Percentiles rank a stretch among this genome's conserved stretches.
These are phyloP conservation scores for Ochropleura leucogaster DNA, from an alignment of 2,888 invertebrate genomes.

Conservation along the genomic window DNA sequence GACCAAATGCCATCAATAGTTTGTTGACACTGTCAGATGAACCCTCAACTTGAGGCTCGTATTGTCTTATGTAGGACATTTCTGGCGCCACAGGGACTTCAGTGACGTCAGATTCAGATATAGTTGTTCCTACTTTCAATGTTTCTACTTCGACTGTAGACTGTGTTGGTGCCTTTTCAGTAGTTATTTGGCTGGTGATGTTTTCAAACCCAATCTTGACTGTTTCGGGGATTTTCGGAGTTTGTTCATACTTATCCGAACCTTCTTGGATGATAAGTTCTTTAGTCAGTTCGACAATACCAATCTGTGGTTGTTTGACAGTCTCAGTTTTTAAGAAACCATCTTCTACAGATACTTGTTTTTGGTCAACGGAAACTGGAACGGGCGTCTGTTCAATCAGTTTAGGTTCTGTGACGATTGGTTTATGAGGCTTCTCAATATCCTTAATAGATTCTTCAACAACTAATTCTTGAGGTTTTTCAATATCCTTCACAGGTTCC, in stretches of 20 bases:
- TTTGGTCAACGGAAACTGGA: slow-evolving; percentile 30
- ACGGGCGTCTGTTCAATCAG: slow-evolving; percentile 6
- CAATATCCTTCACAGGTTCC: slow-evolving; percentile 9
- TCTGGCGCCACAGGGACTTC: slow-evolving; percentile 67
- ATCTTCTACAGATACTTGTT: slow-evolving; percentile 55
- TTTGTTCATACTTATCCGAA: slow-evolving; percentile 40
- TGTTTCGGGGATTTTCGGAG: slow-evolving; percentile 27
- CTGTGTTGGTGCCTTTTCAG: slow-evolving; percentile 69
- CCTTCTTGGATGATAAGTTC: slow-evolving; percentile 67
- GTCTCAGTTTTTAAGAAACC: slow-evolving; percentile 56
- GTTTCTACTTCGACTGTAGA: slow-evolving; percentile 74
- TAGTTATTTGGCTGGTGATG: slow-evolving; percentile 62
- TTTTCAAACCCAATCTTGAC: slow-evolving; percentile 45
- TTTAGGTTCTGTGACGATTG: slow-evolving; percentile 9
- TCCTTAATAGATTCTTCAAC: slow-evolving; percentile 8
- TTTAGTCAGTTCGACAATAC: slow-evolving; percentile 63
- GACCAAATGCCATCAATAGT: slow-evolving; percentile 71
- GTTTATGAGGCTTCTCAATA: background rate
- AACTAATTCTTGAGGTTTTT: slow-evolving; percentile 2
- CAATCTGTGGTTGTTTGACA: slow-evolving; percentile 48
- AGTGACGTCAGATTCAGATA: slow-evolving; percentile 74
- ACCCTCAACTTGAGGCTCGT: slow-evolving; percentile 72
- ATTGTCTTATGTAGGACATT: slow-evolving; percentile 77
- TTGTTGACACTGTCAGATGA: slow-evolving; percentile 75
- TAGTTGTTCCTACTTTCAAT: slow-evolving; percentile 71